Base-by-base conservation (phyloP, 53 echinoderm and acorn worm species). In the Hippasteria phrygiana region DNA sequence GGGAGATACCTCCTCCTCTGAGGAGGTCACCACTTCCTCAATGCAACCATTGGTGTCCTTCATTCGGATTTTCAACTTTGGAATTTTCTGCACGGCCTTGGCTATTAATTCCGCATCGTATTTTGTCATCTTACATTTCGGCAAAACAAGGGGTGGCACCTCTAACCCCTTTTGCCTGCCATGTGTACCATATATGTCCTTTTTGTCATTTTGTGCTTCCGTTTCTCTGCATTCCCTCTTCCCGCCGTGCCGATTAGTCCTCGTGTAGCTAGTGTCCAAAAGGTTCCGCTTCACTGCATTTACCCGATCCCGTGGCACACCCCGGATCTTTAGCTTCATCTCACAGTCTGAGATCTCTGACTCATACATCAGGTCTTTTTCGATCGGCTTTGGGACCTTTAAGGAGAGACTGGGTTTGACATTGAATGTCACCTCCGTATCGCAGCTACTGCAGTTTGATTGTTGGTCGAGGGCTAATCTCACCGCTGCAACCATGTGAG, bases 331-430 rank as follows among this genome's bases (percentile, higher is more conserved):
- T 27, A 96, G 72, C 84, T 96, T 96, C 20, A 93, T 96, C 65
- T 92, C 91, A 50, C 97, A 96, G 42, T 92, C 93, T 18, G 97
- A 96, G 20, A 96, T 91, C 73, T 95, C 93, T 13, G 97, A 96
- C 56, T 96, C 88, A 75, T 96, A 96, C 5, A 92, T 89, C 55
- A 87, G 55, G 24, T 75, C 51, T 35, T 74, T 83, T 32, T 83
- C 74, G 16, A 53, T 41, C 24, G 62, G 63, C 56, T 76, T 87
- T 12, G 46, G 77, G 12, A 47, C 67, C 41, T 64, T 64, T 18
- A 59, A 43, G 8, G 66, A 54, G 29, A 72, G 59, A 37, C 14
- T 41, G n/a, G 71, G 71, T 70, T 79, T 94, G 32, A 75, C 35
- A n/a, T 94, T 94, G 54, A 94, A 94, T 6, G 89, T 89, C 12